phyloP scores from a whole-genome alignment of 2,888 invertebrate species.

The Scelioninae gen. 2 region DNA sequence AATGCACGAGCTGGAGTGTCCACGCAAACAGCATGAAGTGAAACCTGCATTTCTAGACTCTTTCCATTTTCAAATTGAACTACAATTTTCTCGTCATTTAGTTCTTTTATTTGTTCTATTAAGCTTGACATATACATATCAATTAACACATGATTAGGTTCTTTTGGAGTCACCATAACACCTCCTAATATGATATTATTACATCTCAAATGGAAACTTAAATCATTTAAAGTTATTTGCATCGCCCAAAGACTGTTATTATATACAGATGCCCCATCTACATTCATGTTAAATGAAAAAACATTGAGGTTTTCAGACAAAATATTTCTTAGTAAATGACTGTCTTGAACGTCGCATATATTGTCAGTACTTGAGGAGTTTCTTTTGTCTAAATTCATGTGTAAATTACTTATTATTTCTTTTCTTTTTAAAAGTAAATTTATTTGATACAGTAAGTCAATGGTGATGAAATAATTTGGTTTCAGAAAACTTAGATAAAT shows the following conservation, averaged over 20 bases:
- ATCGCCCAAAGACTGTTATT: constrained; percentile 24
- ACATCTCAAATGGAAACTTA: constrained; percentile 9
- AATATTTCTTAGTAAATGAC: background rate
- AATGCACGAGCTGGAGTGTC: constrained; percentile 33
- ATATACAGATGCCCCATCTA: constrained; percentile 33
- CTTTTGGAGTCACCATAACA: constrained; percentile 38
- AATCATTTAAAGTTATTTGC: constrained; percentile 21
- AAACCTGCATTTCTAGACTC: background rate
- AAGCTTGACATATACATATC: constrained; percentile 26
- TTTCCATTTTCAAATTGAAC: background rate
- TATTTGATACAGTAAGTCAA: constrained; percentile 21
- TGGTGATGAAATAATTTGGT: constrained; percentile 17
- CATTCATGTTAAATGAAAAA: constrained; percentile 15
- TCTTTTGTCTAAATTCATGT: constrained; percentile 9
- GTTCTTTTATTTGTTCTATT: constrained; percentile 4
- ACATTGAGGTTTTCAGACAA: background rate
- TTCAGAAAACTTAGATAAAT: constrained; percentile 1
- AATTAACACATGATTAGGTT: constrained; percentile 44
- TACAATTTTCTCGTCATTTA: constrained; percentile 5
- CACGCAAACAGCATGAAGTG: constrained; percentile 12
- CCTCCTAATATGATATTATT: constrained; percentile 45
- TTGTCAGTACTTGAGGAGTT: background rate
- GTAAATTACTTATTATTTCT: constrained; percentile 4
- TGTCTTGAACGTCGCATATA: constrained; percentile 19
- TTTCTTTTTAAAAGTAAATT: constrained; percentile 10